Evolutionary conservation across 2,888 invertebrate genomes (phyloP), one percentile per base, ranked within the genome.

Genomic region (Nebria brevicollis): DNA sequence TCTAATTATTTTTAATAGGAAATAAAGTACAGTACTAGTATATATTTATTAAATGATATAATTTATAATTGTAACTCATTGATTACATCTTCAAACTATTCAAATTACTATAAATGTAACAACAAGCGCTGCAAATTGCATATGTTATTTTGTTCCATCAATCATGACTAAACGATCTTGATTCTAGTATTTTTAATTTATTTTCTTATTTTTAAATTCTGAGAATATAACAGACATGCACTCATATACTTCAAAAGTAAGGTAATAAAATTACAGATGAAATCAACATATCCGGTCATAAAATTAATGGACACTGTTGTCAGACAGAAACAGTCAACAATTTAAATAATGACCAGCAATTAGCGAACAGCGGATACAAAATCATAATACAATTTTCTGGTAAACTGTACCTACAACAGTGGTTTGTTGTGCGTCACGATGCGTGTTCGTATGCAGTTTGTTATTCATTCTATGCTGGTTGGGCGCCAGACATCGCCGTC

Each of bases 381-480:
- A 54, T 54, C 54, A 54, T 54, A 54, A 54, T 54, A 54, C 54
- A 54, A 54, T 54, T 54, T 54, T 54, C 54, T 54, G 54, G 54
- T 54, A 54, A 54, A 54, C 54, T 54, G 54, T 54, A 54, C 34
- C 2, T 34, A 34, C 41, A 66, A 66, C 68, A 70, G 77, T 70
- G 54, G 42, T 70, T 26, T 20, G 77, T 43, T 68, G 54, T 34
- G 43, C 77, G 77, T 77, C 77, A 77, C 42, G 68, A 54, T 68
- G 77, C 77, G 77, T 77, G 77, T 43, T 41, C 70, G n/a, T 25
- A n/a, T 68, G 68, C 77, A 77, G 68, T 77, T 77, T 76, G 76
- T 76, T 76, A 77, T 68, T 77, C 70, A 10, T 75, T 66, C 66
- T 64, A 25, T 25, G 13, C 54, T 65, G 65, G 41, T 66, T 20